phyloP scores from a whole-genome alignment of 2,113 vertebrate species.

The Bubo blakistoni region DNA sequence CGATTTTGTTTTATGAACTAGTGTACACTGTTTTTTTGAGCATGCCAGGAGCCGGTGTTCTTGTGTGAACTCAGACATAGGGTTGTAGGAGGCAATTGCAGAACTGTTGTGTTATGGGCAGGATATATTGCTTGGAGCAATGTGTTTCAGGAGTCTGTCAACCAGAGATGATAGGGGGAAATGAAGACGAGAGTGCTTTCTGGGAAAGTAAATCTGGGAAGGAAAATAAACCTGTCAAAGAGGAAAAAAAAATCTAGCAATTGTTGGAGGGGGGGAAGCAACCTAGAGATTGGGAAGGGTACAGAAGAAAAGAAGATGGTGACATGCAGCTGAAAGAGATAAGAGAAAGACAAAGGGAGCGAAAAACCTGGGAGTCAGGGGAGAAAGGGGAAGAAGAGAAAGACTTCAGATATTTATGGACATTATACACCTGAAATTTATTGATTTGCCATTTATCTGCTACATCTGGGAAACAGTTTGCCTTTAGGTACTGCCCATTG shows the following conservation, averaged over 20 bases:
- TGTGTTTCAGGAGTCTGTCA: background rate
- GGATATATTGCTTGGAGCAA: background rate
- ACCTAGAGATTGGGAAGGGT: background rate
- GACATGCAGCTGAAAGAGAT: background rate
- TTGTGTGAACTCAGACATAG: accelerated
- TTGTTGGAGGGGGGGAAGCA: background rate
- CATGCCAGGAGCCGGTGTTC: accelerated
- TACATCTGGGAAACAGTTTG: background rate
- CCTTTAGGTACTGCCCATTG: background rate
- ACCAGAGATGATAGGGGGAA: background rate
- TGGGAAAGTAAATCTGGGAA: background rate
- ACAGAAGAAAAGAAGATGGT: background rate
- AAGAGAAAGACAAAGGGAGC: background rate
- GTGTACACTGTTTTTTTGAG: background rate
- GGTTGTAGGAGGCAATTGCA: background rate
- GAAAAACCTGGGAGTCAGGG: background rate
- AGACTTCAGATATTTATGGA: background rate
- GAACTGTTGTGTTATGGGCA: background rate
- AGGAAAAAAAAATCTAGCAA: background rate
- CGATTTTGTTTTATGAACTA: background rate
- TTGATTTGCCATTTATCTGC: background rate
- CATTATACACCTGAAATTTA: background rate
- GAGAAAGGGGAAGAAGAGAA: background rate
- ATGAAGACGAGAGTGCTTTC: background rate
- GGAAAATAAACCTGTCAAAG: background rate